A percentile compares a stretch with the other conserved stretches of the same genome.
phyloP scores from a whole-genome alignment of 2,113 vertebrate species.

The Eretmochelys imbricata region DNA sequence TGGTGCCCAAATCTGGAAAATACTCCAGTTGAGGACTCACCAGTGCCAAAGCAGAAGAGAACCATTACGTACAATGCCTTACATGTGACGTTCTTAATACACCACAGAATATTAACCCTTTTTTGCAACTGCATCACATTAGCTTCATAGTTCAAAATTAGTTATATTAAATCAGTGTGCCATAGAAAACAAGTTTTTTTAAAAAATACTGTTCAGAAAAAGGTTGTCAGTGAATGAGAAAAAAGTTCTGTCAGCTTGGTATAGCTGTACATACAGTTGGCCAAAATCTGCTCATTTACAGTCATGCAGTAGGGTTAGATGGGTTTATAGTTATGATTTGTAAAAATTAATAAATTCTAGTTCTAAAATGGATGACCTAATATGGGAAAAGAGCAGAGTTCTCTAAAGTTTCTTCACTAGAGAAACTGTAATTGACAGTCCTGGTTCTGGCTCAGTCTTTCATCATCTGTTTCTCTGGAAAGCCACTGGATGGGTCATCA shows the following conservation, averaged over 20 bases:
- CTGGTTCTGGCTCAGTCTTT: not conserved
- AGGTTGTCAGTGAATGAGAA: not conserved
- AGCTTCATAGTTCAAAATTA: constrained; percentile 14
- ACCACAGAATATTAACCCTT: too few species aligned
- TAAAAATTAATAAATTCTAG: not conserved
- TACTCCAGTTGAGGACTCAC: too few species aligned
- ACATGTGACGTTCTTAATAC: too few species aligned
- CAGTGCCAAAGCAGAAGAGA: too few species aligned
- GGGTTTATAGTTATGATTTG: not conserved
- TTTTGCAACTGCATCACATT: not conserved
- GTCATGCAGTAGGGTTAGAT: not conserved
- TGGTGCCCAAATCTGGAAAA: too few species aligned
- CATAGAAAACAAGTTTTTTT: constrained; percentile 47
- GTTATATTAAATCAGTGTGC: constrained; percentile 36
- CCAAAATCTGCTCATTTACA: not conserved
- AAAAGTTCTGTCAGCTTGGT: not conserved
- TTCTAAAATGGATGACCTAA: not conserved
- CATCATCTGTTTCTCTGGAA: not conserved
- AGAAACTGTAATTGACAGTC: not conserved
- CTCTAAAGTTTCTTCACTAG: not conserved
- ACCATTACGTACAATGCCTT: too few species aligned
- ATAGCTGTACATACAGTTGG: accelerated
- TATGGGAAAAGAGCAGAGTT: not conserved
- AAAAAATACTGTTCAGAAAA: constrained; percentile 18
- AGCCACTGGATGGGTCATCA: not conserved